Evolutionary conservation across 35 echinoderm and acorn worm species (phyloP).

Genomic region (Eucidaris tribuloides): DNA sequence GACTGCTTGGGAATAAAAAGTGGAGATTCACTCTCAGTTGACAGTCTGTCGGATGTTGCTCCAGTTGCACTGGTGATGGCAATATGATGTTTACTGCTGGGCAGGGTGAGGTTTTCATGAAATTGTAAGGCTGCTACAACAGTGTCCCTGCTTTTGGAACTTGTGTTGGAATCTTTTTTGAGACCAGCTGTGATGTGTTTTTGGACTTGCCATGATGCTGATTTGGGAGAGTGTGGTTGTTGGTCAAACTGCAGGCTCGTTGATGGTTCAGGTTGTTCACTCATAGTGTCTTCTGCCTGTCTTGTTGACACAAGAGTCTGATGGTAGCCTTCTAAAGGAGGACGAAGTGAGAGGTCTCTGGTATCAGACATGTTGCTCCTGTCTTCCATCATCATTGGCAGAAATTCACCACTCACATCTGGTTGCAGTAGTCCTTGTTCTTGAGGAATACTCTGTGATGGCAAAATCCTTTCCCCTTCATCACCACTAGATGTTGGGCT

Average conservation of each 20-base stretch:
- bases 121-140: not conserved
- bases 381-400: too few species aligned
- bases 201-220: not conserved
- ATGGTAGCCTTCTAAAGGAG: too few species aligned
- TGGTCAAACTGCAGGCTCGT: too few species aligned
- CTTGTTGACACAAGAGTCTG: too few species aligned
- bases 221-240: too few species aligned
- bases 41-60: not conserved
- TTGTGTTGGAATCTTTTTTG: not conserved
- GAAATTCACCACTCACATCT: too few species aligned
- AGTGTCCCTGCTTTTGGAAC: constrained; percentile 9
- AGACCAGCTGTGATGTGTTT: constrained; percentile 8
- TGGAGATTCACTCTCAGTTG: not conserved
- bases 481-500: not conserved
- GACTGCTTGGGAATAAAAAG: constrained; percentile 4
- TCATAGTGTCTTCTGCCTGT: too few species aligned
- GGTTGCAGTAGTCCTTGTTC: too few species aligned
- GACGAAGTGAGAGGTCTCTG: too few species aligned
- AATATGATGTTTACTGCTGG: not conserved
- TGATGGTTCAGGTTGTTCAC: too few species aligned
- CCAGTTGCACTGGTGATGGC: not conserved
- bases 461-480: not conserved
- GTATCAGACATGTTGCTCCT: too few species aligned
- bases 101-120: not conserved
- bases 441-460: too few species aligned